A percentile compares a stretch with the other conserved stretches of the same genome.
These are phyloP conservation scores for Megaceryle alcyon DNA, from an alignment of 2,797 vertebrate genomes.

Conservation along the genomic window DNA sequence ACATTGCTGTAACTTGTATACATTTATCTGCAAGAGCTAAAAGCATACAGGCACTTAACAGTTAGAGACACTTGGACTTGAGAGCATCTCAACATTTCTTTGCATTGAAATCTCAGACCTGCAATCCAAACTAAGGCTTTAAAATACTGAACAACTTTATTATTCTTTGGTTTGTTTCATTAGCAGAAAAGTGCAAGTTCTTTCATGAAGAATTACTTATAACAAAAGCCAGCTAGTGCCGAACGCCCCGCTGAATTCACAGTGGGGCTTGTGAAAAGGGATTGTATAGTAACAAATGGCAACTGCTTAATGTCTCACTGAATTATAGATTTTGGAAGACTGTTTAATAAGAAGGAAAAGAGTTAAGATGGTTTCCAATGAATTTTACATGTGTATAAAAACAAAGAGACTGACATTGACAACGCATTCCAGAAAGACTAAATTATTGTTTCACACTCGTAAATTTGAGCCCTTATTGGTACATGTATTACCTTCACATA, in stretches of 20 bases:
- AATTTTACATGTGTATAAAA: constrained; percentile 64
- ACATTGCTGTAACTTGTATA: neutral
- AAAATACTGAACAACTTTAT: constrained; percentile 63
- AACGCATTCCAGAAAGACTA: constrained; percentile 54
- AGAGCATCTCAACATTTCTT: constrained; percentile 28
- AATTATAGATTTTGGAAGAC: constrained; percentile 79
- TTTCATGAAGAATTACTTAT: constrained; percentile 76
- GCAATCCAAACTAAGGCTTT: constrained; percentile 53
- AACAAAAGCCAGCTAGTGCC: constrained; percentile 71
- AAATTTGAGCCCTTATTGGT: constrained; percentile 30
- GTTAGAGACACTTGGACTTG: constrained; percentile 36
- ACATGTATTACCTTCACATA: neutral
- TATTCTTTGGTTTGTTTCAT: constrained; percentile 64
- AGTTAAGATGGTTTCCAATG: constrained; percentile 73
- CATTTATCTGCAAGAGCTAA: neutral
- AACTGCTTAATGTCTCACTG: constrained; percentile 77
- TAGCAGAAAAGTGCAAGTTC: constrained; percentile 72
- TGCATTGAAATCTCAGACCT: constrained; percentile 41
- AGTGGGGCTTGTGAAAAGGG: constrained; percentile 68
- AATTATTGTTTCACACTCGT: constrained; percentile 58
- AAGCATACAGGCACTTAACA: neutral
- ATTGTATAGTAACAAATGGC: constrained; percentile 77
- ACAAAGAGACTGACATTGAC: constrained; percentile 37
- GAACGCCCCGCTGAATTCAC: constrained; percentile 78
- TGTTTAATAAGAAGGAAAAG: constrained; percentile 78